A percentile compares a stretch with the other conserved stretches of the same genome.
Conservation (phyloP, 2,113 vertebrate genomes). For the Chrysochloris asiatica region DNA sequence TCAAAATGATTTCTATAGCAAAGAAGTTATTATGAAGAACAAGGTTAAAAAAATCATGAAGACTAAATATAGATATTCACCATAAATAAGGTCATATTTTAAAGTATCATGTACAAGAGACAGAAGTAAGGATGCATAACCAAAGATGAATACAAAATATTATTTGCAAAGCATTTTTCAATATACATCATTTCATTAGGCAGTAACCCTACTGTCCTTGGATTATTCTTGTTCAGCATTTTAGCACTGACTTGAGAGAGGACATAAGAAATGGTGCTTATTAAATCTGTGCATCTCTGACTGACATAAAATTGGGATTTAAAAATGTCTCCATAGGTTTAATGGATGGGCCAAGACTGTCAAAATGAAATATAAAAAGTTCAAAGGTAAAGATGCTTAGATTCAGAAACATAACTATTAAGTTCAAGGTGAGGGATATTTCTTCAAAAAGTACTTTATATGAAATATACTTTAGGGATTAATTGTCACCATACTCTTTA, state of each 20-base stretch:
- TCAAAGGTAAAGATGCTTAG: slow-evolving; percentile 20
- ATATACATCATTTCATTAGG: slow-evolving; percentile 50
- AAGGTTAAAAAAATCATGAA: not conserved
- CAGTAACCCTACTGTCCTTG: slow-evolving; percentile 38
- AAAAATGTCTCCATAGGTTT: slow-evolving; percentile 58
- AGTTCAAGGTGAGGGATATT: not conserved
- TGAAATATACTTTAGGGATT: slow-evolving; percentile 6
- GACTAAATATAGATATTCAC: not conserved
- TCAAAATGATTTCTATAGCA: slow-evolving; percentile 6
- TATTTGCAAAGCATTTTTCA: slow-evolving; percentile 36
- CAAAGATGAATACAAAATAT: slow-evolving; percentile 52
- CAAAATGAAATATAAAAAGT: slow-evolving; percentile 48
- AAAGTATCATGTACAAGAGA: not conserved
- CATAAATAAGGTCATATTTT: slow-evolving; percentile 35
- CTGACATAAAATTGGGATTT: slow-evolving; percentile 48
- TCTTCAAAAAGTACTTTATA: slow-evolving; percentile 1
- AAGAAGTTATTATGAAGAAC: not conserved
- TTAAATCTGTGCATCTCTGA: slow-evolving; percentile 58
- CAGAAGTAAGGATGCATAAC: not conserved
- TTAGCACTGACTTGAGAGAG: slow-evolving; percentile 50
- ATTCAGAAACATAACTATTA: slow-evolving; percentile 29
- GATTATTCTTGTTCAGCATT: slow-evolving; percentile 58
- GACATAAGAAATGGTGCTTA: slow-evolving; percentile 27
- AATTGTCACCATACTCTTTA: not conserved
- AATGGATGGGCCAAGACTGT: slow-evolving; percentile 45